phyloP scores from a whole-genome alignment of 2,113 vertebrate species.

The Apteryx owenii region DNA sequence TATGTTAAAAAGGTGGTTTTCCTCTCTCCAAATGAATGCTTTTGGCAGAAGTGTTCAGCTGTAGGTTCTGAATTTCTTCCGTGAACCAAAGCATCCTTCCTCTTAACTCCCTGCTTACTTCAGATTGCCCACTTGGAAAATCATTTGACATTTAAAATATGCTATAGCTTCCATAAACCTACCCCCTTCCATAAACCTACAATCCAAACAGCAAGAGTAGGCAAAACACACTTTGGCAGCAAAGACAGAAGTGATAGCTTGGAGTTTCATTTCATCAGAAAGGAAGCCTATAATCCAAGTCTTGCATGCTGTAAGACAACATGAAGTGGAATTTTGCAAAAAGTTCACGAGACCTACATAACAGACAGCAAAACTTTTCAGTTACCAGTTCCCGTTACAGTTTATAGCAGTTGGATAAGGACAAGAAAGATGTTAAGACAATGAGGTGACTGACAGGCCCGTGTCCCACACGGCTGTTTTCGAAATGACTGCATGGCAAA shows the following conservation, averaged over 20 bases:
- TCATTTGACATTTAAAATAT: not conserved
- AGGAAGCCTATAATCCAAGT: not conserved
- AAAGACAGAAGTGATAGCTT: not conserved
- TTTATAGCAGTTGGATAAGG: fast-evolving
- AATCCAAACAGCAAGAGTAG: not conserved
- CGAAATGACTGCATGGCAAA: fast-evolving
- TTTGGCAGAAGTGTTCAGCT: not conserved
- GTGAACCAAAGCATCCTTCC: not conserved
- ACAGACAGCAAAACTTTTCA: not conserved
- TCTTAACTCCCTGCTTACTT: not conserved
- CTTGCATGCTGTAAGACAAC: not conserved
- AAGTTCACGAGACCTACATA: not conserved
- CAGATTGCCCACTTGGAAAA: not conserved
- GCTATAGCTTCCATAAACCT: not conserved
- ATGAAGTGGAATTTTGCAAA: not conserved
- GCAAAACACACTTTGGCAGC: not conserved
- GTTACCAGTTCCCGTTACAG: fast-evolving
- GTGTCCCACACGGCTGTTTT: not conserved
- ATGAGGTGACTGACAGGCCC: not conserved
- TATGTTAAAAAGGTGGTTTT: not conserved
- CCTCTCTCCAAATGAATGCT: not conserved
- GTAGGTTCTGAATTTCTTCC: not conserved
- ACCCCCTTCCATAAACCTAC: not conserved
- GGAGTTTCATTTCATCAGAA: not conserved
- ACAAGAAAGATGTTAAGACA: not conserved